Percentiles rank a stretch among this genome's conserved stretches.
Evolutionary conservation across 2,888 invertebrate genomes (phyloP).

Genomic region (Petrophora chlorosata): DNA sequence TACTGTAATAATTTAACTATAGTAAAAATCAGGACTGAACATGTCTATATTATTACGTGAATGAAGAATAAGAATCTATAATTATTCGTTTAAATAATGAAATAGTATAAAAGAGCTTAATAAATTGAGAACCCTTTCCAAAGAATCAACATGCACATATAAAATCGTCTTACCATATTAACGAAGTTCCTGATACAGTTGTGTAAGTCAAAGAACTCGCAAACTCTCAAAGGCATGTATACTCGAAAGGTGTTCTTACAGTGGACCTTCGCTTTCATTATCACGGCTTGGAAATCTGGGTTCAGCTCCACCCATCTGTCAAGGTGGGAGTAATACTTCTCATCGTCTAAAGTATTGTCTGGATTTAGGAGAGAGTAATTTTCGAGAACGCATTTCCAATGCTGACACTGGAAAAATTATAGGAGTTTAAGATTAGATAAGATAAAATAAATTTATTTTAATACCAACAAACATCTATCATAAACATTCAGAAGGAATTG

Average conservation of each 20-base stretch:
- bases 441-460: too few species aligned
- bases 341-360: conserved; percentile 42
- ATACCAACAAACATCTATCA: too few species aligned
- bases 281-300: conserved; percentile 47
- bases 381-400: conserved; percentile 58
- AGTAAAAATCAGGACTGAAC: background rate
- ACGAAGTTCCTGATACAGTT: conserved; percentile 55
- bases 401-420: conserved; percentile 49
- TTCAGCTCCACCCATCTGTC: conserved; percentile 62
- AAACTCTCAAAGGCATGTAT: conserved; percentile 47
- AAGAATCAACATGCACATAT: too few species aligned
- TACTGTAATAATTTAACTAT: background rate
- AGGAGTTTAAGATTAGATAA: background rate
- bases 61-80: too few species aligned
- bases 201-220: conserved; percentile 51
- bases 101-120: too few species aligned
- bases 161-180: conserved; percentile 50
- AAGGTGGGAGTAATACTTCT: conserved; percentile 57
- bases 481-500: too few species aligned
- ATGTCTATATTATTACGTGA: background rate
- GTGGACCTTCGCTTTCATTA: conserved; percentile 49
- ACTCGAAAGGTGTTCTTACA: conserved; percentile 47
- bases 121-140: too few species aligned
- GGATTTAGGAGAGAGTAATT: conserved; percentile 50
- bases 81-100: too few species aligned